Evolutionary conservation across 2,797 vertebrate genomes (phyloP).

Genomic region (Morus bassanus): DNA sequence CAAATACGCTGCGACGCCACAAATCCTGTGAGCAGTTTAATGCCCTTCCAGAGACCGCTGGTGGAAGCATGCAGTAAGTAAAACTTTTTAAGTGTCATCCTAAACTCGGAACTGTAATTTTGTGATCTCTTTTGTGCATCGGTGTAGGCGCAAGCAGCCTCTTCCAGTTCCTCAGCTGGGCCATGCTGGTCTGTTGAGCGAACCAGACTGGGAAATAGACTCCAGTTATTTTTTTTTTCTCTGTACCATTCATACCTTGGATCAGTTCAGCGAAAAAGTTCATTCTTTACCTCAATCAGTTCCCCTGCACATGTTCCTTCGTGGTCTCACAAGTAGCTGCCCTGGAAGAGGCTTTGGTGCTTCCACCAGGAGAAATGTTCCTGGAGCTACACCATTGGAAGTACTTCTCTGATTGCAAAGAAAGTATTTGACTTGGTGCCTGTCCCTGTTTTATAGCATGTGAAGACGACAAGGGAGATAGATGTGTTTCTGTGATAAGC

Average conservation of each 20-base stretch:
- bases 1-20: background rate
- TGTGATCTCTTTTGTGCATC: background rate
- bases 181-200: background rate
- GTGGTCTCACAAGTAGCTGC: background rate
- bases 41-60: background rate
- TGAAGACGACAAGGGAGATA: background rate
- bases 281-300: background rate
- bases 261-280: background rate
- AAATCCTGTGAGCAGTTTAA: background rate
- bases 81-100: background rate
- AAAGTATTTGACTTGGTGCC: background rate
- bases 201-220: background rate
- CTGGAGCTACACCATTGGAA: background rate
- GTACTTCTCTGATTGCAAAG: background rate
- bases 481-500: constrained; percentile 41
- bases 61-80: background rate
- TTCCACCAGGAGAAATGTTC: background rate
- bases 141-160: background rate
- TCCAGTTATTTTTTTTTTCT: background rate
- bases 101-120: background rate
- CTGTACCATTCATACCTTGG: background rate
- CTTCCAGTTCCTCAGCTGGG: background rate
- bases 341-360: background rate
- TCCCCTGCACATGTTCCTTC: background rate
- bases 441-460: constrained; percentile 38